Evolutionary conservation across 2,113 vertebrate species (phyloP).

Genomic region (Coracopsis vasa): DNA sequence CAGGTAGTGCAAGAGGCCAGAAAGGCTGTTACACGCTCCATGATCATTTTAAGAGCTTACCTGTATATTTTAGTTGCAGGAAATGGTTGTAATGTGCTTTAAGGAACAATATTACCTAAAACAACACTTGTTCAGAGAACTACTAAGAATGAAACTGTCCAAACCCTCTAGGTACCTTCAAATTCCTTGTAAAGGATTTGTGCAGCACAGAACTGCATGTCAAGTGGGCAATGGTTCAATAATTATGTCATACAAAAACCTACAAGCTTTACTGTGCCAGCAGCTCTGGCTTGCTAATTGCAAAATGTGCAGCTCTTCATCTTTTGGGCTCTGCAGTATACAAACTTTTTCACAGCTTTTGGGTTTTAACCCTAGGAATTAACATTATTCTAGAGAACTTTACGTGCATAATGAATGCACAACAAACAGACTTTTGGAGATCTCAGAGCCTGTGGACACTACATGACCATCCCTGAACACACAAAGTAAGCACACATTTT

Average conservation of each 20-base stretch:
- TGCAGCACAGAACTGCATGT: not conserved
- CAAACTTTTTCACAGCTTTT: not conserved
- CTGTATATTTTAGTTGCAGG: fast-evolving
- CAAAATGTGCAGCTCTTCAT: not conserved
- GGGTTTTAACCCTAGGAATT: not conserved
- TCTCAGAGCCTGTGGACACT: not conserved
- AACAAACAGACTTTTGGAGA: not conserved
- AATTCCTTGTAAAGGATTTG: not conserved
- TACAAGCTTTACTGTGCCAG: not conserved
- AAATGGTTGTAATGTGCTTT: not conserved
- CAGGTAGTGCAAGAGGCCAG: no score
- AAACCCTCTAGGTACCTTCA: not conserved
- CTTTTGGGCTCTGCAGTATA: not conserved
- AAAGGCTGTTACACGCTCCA: not conserved
- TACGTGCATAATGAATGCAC: fast-evolving
- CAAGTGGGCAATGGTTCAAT: not conserved
- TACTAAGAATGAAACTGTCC: not conserved
- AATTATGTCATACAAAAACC: not conserved
- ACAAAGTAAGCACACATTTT: not conserved
- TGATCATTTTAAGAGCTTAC: not conserved
- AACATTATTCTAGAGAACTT: not conserved
- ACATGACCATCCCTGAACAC: not conserved
- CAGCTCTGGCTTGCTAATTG: not conserved
- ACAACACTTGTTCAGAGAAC: not conserved
- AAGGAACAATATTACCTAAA: not conserved